Conservation (phyloP, 1,140 invertebrate species). For the Bombus breviceps region DNA sequence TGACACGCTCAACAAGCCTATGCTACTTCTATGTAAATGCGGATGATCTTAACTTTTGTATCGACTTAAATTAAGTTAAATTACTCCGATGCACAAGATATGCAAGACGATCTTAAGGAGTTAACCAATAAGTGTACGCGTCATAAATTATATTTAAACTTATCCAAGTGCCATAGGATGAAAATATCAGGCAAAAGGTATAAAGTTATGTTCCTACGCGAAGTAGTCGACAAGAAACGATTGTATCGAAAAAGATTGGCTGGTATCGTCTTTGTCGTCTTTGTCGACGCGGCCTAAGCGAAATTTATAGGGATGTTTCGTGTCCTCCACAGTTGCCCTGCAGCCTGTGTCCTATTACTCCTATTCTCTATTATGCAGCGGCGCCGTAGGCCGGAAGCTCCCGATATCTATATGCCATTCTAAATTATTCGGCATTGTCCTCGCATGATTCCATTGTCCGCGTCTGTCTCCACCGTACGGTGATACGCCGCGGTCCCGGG, state of each 20-base stretch:
- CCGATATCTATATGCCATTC: slow-evolving; percentile 81
- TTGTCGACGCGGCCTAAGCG: slow-evolving; percentile 59
- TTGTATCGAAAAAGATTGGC: background rate
- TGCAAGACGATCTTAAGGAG: no score
- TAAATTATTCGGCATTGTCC: slow-evolving; percentile 81
- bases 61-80: no score
- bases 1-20: no score
- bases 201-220: no score
- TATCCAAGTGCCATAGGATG: no score
- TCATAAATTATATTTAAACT: no score
- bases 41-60: no score
- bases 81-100: no score
- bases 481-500: slow-evolving; percentile 72
- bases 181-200: no score
- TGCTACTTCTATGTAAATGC: no score
- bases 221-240: background rate
- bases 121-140: no score
- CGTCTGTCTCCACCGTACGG: slow-evolving; percentile 80
- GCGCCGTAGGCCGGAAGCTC: slow-evolving; percentile 77
- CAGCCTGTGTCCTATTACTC: slow-evolving; percentile 81
- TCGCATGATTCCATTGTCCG: slow-evolving; percentile 80
- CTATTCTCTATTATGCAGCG: slow-evolving; percentile 80
- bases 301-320: slow-evolving; percentile 82
- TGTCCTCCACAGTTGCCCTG: slow-evolving; percentile 79
- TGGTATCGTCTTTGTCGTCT: background rate